Conservation (phyloP, 2,113 vertebrate genomes). For the Callorhinus ursinus region DNA sequence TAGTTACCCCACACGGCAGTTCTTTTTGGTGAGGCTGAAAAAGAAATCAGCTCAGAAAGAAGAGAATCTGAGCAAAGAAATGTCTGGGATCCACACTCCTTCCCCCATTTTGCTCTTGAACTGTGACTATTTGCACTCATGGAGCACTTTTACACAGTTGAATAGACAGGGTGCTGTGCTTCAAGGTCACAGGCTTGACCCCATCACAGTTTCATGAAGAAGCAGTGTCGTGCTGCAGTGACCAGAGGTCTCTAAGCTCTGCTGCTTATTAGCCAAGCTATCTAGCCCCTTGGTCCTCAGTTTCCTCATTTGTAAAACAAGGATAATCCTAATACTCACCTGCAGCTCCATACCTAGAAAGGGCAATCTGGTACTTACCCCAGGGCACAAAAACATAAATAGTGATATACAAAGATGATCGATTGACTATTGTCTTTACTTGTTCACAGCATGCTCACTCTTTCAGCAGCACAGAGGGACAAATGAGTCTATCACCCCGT, state of each 20-base stretch:
- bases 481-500: too few relatives aligned
- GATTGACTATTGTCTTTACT: neutral
- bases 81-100: neutral
- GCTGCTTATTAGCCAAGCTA: neutral
- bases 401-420: neutral
- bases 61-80: neutral
- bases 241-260: neutral
- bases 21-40: slow-evolving; percentile 35
- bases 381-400: neutral
- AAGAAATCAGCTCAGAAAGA: neutral
- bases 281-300: neutral
- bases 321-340: neutral
- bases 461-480: neutral
- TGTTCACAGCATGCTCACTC: neutral
- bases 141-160: neutral
- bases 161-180: neutral
- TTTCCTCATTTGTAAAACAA: neutral
- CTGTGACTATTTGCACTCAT: neutral
- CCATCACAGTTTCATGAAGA: neutral
- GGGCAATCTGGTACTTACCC: neutral
- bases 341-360: neutral
- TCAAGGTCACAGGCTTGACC: neutral
- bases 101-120: neutral
- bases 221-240: neutral
- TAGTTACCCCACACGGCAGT: accelerated